Evolutionary conservation across 2,797 vertebrate genomes (phyloP).

Genomic region (Labeo calbasu): DNA sequence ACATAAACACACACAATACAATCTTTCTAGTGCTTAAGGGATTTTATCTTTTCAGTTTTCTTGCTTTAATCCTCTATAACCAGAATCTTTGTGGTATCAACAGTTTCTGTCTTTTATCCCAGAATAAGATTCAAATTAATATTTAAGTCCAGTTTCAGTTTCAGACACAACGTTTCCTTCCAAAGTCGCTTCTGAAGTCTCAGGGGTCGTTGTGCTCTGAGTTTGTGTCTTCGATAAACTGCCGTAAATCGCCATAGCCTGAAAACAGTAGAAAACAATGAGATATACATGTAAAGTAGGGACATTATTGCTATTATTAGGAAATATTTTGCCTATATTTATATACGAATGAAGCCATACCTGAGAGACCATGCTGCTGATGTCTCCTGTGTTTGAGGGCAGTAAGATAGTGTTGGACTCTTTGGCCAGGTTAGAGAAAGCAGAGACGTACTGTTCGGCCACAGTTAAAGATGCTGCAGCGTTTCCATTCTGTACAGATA

Average conservation of each 20-base stretch:
- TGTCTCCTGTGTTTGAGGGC: conserved; percentile 86
- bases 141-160: conserved; percentile 22
- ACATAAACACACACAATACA: conserved; percentile 10
- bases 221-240: conserved; percentile 41
- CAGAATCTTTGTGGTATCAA: not conserved
- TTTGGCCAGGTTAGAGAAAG: conserved; percentile 94
- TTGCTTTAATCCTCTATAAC: not conserved
- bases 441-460: conserved; percentile 92
- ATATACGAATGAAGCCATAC: conserved; percentile 69
- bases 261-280: not conserved
- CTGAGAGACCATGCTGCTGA: conserved; percentile 93
- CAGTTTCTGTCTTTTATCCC: not conserved
- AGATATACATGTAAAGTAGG: not conserved
- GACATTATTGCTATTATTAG: not conserved
- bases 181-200: not conserved
- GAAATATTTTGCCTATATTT: not conserved
- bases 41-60: not conserved
- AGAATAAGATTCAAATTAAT: not conserved
- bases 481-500: conserved; percentile 82
- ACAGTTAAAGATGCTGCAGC: conserved; percentile 89
- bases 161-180: conserved; percentile 24
- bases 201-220: not conserved
- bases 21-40: not conserved
- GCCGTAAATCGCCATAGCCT: conserved; percentile 59
- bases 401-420: conserved; percentile 93